Evolutionary conservation across 2,888 invertebrate genomes (phyloP).

Genomic region (Endotricha flammealis): DNA sequence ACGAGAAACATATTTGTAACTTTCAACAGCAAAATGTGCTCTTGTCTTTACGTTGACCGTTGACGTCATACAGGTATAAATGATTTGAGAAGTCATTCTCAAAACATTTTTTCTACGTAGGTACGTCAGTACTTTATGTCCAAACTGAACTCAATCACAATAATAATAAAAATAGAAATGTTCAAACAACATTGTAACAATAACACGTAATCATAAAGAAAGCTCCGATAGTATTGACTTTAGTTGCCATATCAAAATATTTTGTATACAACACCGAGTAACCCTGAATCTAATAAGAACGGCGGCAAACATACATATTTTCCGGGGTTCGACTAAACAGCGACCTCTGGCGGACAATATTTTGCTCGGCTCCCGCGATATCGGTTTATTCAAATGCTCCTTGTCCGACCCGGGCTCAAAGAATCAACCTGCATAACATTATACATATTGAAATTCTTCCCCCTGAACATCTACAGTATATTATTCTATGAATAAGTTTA

Average conservation of each 20-base stretch:
- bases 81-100: too few relatives aligned
- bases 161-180: too few relatives aligned
- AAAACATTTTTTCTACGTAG: too few relatives aligned
- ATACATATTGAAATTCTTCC: slow-evolving; percentile 75
- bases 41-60: too few relatives aligned
- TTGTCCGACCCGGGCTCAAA: slow-evolving; percentile 70
- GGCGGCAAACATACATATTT: slow-evolving; percentile 61
- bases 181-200: too few relatives aligned
- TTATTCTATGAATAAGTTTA: slow-evolving; percentile 69
- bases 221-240: too few relatives aligned
- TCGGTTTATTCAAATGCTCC: slow-evolving; percentile 75
- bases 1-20: too few relatives aligned
- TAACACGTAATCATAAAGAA: too few relatives aligned
- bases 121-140: too few relatives aligned
- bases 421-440: slow-evolving; percentile 76
- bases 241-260: slow-evolving; percentile 16
- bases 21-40: too few relatives aligned
- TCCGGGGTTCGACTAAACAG: slow-evolving; percentile 48
- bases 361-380: slow-evolving; percentile 64
- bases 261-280: slow-evolving; percentile 33
- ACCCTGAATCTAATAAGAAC: slow-evolving; percentile 59
- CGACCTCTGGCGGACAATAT: slow-evolving; percentile 71
- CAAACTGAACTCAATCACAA: too few relatives aligned
- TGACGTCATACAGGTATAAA: too few relatives aligned
- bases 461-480: slow-evolving; percentile 57